phyloP scores from a whole-genome alignment of 2,113 vertebrate genomes.

The Helogale parvula region DNA sequence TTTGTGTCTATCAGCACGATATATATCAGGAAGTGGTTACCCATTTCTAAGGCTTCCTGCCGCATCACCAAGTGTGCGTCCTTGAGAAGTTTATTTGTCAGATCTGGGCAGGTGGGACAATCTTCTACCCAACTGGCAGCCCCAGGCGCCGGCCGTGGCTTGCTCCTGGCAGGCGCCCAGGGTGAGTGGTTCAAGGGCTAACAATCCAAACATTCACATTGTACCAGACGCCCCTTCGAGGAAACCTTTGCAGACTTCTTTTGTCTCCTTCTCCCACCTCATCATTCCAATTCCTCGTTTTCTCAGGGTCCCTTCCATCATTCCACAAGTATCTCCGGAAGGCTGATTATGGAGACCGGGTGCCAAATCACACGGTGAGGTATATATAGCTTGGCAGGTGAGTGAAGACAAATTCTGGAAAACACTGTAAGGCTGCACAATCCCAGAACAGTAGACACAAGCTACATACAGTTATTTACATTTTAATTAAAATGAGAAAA shows the following conservation, averaged over 20 bases:
- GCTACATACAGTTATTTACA: not conserved
- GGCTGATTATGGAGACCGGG: not conserved
- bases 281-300: not conserved
- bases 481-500: not conserved
- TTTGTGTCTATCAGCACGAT: not conserved
- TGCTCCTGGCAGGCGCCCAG: not conserved
- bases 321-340: not conserved
- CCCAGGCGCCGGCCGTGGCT: not conserved
- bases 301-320: not conserved
- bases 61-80: not conserved
- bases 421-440: not conserved
- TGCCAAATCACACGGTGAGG: not conserved
- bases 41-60: not conserved
- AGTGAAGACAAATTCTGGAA: not conserved
- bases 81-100: slow-evolving; percentile 14
- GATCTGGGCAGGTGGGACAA: not conserved
- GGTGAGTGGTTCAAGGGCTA: not conserved
- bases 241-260: not conserved
- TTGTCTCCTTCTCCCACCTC: not conserved
- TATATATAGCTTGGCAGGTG: not conserved
- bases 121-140: not conserved
- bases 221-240: not conserved
- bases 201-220: not conserved
- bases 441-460: not conserved
- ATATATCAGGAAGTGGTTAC: not conserved